phyloP scores from a whole-genome alignment of 1,140 invertebrate genomes.

The Ruditapes philippinarum region DNA sequence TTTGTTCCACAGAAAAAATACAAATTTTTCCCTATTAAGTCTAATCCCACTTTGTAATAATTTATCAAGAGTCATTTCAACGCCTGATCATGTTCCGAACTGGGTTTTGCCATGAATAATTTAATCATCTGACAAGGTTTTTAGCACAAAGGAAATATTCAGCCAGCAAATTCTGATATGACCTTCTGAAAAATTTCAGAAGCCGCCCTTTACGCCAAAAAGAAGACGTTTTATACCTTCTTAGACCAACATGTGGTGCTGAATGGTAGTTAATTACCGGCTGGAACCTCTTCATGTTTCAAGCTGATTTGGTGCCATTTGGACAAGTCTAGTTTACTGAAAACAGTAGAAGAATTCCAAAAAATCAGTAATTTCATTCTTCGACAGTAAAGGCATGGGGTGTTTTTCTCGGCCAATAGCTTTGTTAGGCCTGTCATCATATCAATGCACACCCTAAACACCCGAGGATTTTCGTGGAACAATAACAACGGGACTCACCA shows the following conservation, averaged over 20 bases:
- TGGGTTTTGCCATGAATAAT: constrained; percentile 25
- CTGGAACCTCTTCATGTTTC: constrained; percentile 71
- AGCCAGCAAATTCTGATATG: constrained; percentile 37
- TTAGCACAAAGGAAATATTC: constrained; percentile 42
- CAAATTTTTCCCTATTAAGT: constrained; percentile 67
- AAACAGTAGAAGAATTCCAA: constrained; percentile 49
- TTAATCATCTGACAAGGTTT: constrained; percentile 57
- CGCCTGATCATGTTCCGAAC: not conserved
- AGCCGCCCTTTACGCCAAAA: constrained; percentile 35
- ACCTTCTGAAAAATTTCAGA: constrained; percentile 39
- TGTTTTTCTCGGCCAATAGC: constrained; percentile 73
- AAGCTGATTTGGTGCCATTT: constrained; percentile 77
- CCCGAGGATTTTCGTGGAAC: not conserved
- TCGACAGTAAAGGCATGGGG: constrained; percentile 73
- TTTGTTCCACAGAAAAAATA: constrained; percentile 32
- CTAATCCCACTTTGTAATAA: not conserved
- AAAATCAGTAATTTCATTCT: not conserved
- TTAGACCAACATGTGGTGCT: constrained; percentile 65
- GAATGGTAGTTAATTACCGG: constrained; percentile 75
- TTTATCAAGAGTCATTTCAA: not conserved
- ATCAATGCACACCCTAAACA: constrained; percentile 1
- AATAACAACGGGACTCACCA: constrained; percentile 22
- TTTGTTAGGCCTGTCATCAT: constrained; percentile 24
- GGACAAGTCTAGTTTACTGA: constrained; percentile 75
- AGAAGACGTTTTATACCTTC: constrained; percentile 73